Evolutionary conservation across 2,797 vertebrate genomes (phyloP).

Genomic region (Sebastes taczanowskii): DNA sequence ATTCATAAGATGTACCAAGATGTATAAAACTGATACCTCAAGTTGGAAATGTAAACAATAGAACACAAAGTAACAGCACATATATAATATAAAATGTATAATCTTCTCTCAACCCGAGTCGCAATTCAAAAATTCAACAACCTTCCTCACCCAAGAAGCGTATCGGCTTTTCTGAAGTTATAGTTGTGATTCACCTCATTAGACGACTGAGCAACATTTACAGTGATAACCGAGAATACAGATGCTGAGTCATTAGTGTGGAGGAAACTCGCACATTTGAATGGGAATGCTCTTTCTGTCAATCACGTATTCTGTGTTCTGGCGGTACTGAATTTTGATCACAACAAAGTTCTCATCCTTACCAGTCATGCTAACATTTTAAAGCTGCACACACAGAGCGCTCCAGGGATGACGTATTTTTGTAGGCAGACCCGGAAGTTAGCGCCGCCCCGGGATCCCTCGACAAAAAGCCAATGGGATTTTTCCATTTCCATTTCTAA

Average conservation of each 20-base stretch:
- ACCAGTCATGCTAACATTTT: not conserved
- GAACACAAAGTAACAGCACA: not conserved
- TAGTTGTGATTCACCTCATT: not conserved
- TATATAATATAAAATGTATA: not conserved
- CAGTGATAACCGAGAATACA: not conserved
- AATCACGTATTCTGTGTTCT: not conserved
- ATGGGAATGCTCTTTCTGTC: not conserved
- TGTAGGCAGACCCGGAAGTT: too few species aligned
- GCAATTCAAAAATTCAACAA: not conserved
- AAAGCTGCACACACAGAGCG: not conserved
- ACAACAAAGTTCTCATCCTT: not conserved
- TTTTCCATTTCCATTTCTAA: not conserved
- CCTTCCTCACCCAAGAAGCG: not conserved
- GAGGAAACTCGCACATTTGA: not conserved
- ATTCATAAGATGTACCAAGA: not conserved
- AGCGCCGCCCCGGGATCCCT: too few species aligned
- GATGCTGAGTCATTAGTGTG: not conserved
- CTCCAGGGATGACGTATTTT: too few species aligned
- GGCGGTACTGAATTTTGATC: not conserved
- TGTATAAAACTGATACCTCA: not conserved
- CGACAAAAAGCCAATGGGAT: too few species aligned
- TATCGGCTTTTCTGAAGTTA: not conserved
- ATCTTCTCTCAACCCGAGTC: not conserved
- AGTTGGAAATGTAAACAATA: not conserved
- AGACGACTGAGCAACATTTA: not conserved